These are phyloP conservation scores for Poecilus cupreus DNA, from an alignment of 2,888 invertebrate species.

Conservation along the genomic window DNA sequence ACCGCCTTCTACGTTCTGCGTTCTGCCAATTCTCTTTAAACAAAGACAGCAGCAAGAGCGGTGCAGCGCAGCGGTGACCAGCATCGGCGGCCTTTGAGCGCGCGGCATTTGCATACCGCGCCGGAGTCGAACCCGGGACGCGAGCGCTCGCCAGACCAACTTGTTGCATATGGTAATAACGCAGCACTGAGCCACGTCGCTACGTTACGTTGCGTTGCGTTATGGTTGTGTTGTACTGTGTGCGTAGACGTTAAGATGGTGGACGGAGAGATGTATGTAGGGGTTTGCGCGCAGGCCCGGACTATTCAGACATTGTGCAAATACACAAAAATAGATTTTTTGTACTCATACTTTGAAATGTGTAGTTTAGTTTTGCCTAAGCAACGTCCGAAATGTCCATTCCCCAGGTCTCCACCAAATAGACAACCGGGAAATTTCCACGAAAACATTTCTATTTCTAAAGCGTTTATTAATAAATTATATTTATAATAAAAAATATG, in stretches of 20 bases:
- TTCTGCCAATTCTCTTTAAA: background rate
- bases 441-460: no score
- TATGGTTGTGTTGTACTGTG: background rate
- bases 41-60: background rate
- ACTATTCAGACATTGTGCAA: background rate
- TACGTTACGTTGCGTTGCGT: background rate
- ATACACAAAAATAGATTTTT: no score
- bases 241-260: background rate
- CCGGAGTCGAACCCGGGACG: slow-evolving; percentile 18
- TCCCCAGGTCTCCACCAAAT: no score
- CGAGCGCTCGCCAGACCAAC: background rate
- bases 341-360: no score
- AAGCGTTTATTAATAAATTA: no score
- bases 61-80: background rate
- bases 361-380: no score
- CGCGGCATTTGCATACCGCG: slow-evolving; percentile 47
- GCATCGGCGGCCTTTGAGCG: slow-evolving; percentile 46
- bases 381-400: no score
- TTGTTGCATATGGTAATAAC: slow-evolving; percentile 53
- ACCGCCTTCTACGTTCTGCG: background rate
- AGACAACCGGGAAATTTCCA: no score
- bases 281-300: background rate
- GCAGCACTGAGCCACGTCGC: background rate
- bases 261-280: background rate
- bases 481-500: no score